Base-by-base conservation (phyloP, 2,797 vertebrate genomes). In the Sebastes matsubarae region DNA sequence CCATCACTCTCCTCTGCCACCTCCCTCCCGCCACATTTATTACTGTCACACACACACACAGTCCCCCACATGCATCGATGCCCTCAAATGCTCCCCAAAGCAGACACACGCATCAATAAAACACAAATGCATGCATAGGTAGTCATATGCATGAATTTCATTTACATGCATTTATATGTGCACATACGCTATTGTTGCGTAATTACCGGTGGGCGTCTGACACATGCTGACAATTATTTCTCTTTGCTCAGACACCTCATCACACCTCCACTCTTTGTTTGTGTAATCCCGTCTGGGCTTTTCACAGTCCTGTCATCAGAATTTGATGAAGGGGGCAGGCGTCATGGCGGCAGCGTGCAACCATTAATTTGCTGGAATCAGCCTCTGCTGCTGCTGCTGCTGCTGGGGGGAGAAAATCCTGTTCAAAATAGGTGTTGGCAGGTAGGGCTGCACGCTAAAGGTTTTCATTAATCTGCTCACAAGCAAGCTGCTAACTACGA, bases 221-320 rank as follows among this genome's bases (percentile, higher is more conserved):
- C 89, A 91, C 77, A 81, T 89, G 89, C 84, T 84, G 87, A 82
- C 84, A 85, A 86, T 90, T 88, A 87, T 88, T 89, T 88, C 8
- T 68, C 83, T 87, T 79, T 75, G 78, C 61, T 73, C 85, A 78
- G 84, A 84, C 91, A 91, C 71, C 82, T 87, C 86, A 83, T 92
- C 89, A 90, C 90, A 90, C 92, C 89, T 90, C 89, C 91, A 85
- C 71, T 79, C 78, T 86, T 87, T 91, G 89, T 94, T 91, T 87
- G 82, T 83, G 75, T 91, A 91, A 88, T 92, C 86, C 85, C 72
- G 80, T 88, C 86, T 76, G 63, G 55, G 34, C 78, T 81, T 87
- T 74, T 70, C 72, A 68, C 75, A 81, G 76, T 84, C 69, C 88
- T 81, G 84, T 90, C 88, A 90, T 86, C 87, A 87, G 75, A 68